Evolutionary conservation across 35 echinoderm and acorn worm genomes (phyloP).

Genomic region (Chiridota heheva): DNA sequence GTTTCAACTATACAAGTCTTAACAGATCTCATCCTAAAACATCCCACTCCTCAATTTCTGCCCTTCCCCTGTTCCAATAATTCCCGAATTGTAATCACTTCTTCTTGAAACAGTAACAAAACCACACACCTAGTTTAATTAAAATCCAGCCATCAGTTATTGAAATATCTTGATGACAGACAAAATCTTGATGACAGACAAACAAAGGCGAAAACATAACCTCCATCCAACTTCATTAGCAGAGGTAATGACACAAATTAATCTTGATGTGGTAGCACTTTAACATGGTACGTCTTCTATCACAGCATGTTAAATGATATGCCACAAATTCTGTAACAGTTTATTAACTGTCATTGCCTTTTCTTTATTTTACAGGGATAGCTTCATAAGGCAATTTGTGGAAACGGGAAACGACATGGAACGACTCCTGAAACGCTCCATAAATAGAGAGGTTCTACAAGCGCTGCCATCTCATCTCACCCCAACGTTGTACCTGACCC

Average conservation of each 20-base stretch:
- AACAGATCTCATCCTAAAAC: too few species aligned
- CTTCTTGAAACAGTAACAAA: too few species aligned
- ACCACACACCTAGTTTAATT: too few species aligned
- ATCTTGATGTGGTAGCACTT: not conserved
- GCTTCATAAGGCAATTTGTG: conserved; percentile 96
- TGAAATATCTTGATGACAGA: too few species aligned
- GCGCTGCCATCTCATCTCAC: conserved; percentile 12
- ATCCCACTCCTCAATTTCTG: too few species aligned
- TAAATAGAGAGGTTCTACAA: conserved; percentile 54
- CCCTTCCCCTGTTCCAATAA: too few species aligned
- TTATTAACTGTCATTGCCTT: not conserved
- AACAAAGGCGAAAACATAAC: too few species aligned
- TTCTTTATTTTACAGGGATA: conserved; percentile 57
- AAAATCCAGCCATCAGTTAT: too few species aligned
- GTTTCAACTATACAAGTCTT: too few species aligned
- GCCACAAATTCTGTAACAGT: not conserved
- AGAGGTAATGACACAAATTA: not conserved
- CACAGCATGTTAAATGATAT: not conserved
- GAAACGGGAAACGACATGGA: conserved; percentile 92
- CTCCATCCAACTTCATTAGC: too few species aligned
- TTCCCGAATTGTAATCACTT: too few species aligned
- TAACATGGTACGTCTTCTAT: not conserved
- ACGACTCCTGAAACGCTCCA: conserved; percentile 69
- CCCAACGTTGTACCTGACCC: conserved; percentile 25
- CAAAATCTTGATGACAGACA: too few species aligned